Conservation (phyloP, 2,888 invertebrate genomes). For the Hydropsyche betteni region DNA sequence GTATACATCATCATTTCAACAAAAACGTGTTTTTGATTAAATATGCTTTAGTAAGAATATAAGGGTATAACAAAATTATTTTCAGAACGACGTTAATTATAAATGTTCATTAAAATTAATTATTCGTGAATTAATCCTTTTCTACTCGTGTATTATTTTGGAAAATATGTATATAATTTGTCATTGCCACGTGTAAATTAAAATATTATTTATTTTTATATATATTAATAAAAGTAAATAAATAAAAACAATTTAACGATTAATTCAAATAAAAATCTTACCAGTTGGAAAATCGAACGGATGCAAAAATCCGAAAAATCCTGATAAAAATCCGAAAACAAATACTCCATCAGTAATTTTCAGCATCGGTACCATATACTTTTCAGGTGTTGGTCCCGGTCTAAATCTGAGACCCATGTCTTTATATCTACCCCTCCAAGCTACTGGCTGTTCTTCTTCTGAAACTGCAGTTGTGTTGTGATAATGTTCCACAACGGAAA, state of each 20-base stretch:
- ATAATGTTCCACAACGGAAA: too few relatives aligned
- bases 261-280: conserved; percentile 57
- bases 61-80: too few relatives aligned
- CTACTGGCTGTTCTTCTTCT: conserved; percentile 47
- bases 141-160: too few relatives aligned
- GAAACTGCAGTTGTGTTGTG: background rate
- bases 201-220: too few relatives aligned
- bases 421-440: conserved; percentile 53
- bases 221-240: too few relatives aligned
- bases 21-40: background rate
- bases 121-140: too few relatives aligned
- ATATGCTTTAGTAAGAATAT: background rate
- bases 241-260: too few relatives aligned
- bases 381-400: conserved; percentile 62
- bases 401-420: conserved; percentile 64
- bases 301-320: conserved; percentile 70
- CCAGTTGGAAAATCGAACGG: conserved; percentile 73
- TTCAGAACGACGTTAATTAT: too few relatives aligned
- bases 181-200: too few relatives aligned
- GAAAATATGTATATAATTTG: too few relatives aligned
- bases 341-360: conserved; percentile 70
- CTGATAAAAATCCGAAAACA: conserved; percentile 71
- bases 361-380: conserved; percentile 65
- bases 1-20: conserved; percentile 1
- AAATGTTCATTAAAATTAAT: too few relatives aligned